A percentile compares a stretch with the other conserved stretches of the same genome.
Conservation (phyloP, 1,140 invertebrate species). For the Temnothorax curvispinosus region DNA sequence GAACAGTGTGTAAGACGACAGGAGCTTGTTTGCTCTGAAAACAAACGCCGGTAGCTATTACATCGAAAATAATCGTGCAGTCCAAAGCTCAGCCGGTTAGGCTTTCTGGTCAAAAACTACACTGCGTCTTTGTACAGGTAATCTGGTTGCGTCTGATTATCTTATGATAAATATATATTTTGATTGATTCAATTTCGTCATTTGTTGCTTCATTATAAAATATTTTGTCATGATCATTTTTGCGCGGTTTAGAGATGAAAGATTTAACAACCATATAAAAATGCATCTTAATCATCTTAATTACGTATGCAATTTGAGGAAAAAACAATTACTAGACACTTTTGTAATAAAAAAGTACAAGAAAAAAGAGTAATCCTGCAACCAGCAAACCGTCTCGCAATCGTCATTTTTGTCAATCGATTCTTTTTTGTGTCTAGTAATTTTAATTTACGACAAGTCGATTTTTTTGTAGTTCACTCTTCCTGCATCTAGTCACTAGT, state of each 20-base stretch:
- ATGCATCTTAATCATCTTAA: not conserved
- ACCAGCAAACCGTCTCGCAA: not conserved
- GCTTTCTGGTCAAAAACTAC: conserved; percentile 23
- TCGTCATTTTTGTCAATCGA: not conserved
- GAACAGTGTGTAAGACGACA: conserved; percentile 11
- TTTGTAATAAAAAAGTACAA: not conserved
- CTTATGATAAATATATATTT: not conserved
- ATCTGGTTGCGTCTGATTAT: not conserved
- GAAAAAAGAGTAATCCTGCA: not conserved
- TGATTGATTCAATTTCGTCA: not conserved
- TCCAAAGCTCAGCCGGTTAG: not conserved
- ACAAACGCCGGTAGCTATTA: conserved; percentile 24
- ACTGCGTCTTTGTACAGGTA: not conserved
- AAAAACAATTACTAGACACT: not conserved
- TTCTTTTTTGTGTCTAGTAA: not conserved
- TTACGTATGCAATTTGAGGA: not conserved
- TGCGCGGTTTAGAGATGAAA: not conserved
- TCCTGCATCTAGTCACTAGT: not conserved
- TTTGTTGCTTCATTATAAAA: not conserved
- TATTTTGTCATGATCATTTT: not conserved
- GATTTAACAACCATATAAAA: not conserved
- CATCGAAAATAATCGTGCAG: conserved; percentile 49
- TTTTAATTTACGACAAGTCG: not conserved
- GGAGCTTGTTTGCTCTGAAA: conserved; percentile 44
- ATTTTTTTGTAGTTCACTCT: not conserved